phyloP scores from a whole-genome alignment of 2,888 invertebrate species.

The Ornithoptera priamus region DNA sequence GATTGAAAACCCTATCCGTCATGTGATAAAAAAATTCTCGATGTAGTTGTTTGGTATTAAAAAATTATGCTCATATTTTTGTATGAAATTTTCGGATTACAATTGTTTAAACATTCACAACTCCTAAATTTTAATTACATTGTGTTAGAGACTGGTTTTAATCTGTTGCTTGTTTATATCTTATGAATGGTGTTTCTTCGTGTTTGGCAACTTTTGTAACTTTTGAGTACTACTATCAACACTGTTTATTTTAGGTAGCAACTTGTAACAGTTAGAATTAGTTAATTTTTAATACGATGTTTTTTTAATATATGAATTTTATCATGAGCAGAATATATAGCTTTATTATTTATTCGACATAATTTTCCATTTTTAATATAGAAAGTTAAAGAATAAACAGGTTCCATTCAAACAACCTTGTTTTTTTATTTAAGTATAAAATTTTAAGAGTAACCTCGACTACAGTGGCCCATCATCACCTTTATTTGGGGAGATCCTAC shows the following conservation, averaged over 20 bases:
- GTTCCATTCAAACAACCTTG: too few species aligned
- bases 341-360: conserved; percentile 4
- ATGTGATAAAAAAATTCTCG: not conserved
- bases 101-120: not conserved
- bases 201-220: not conserved
- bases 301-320: conserved; percentile 12
- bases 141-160: conserved; percentile 13
- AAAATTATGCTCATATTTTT: conserved; percentile 10
- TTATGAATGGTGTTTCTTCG: conserved; percentile 11
- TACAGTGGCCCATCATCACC: too few species aligned
- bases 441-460: too few species aligned
- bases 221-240: conserved; percentile 4
- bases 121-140: not conserved
- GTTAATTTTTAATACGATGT: conserved; percentile 12
- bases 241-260: conserved; percentile 15
- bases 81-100: conserved; percentile 1
- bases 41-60: not conserved
- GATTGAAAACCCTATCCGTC: not conserved
- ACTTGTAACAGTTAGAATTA: conserved; percentile 16
- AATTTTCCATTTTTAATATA: conserved; percentile 10
- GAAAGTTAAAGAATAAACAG: not conserved
- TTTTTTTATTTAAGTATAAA: too few species aligned
- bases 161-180: conserved; percentile 16
- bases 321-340: conserved; percentile 21
- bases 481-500: too few species aligned